Evolutionary conservation across 1,140 invertebrate species (phyloP), one percentile per base, ranked within the genome.

Genomic region (Pissodes strobi): DNA sequence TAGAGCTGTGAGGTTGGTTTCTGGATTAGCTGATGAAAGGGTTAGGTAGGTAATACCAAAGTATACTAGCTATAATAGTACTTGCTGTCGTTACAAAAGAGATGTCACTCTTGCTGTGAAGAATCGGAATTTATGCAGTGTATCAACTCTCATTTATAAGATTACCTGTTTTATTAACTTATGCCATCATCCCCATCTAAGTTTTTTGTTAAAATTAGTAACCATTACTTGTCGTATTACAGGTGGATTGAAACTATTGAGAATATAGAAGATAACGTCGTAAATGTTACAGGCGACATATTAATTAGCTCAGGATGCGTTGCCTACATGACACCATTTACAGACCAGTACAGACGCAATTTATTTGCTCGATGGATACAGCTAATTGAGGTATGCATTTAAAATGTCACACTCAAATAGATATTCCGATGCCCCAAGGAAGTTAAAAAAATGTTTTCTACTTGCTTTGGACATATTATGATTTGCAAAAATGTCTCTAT

Each of bases 1-100:
- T 41, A 78, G 91, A 56, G 92, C 92, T 0, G 86, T 91, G 46
- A 85, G 90, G 63, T 75, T 91, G 37, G 83, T 90, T 2, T 67
- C 41, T 3, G 82, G 82, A 19, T 69, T 84, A 0, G 73, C 78
- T 0, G 78, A 81, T 62, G 79, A 88, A 76, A 76, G 83, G 77
- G 51, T 75, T n/a, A 22, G 71, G 45, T 69, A 39, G 46, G 49
- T 17, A 34, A 8, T 27, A 27, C 4, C 25, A 27, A 27, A 27
- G 9, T 27, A 27, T 5, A 5, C 25, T 5, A n/a, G n/a, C n/a
- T n/a, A n/a, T n/a, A n/a, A n/a, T n/a, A n/a, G n/a, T n/a, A n/a
- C n/a, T n/a, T n/a, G n/a, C n/a, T n/a, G n/a, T n/a, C n/a, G n/a
- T n/a, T n/a, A n/a, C n/a, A n/a, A n/a, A n/a, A n/a, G n/a, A n/a